Evolutionary conservation across 2,888 invertebrate genomes (phyloP).

Genomic region (Meandrusa payeni): DNA sequence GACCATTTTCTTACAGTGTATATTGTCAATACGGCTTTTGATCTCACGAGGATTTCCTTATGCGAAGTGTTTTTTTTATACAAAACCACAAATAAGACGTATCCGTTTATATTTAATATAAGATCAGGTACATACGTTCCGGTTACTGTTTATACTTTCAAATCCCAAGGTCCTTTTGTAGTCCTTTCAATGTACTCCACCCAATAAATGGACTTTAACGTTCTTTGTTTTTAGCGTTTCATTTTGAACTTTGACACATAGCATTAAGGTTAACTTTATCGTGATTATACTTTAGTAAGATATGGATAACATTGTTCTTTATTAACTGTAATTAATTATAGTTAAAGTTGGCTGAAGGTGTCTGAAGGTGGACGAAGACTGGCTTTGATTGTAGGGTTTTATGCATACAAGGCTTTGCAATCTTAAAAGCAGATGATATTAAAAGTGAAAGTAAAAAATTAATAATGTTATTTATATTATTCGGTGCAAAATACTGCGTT

Average conservation of each 20-base stretch:
- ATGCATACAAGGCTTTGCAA: background rate
- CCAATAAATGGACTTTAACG: conserved; percentile 36
- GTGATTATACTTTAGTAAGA: conserved; percentile 1
- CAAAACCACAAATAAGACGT: conserved; percentile 24
- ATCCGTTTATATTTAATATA: conserved; percentile 12
- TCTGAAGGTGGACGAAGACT: conserved; percentile 37
- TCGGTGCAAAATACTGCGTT: too few relatives aligned
- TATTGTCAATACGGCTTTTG: too few relatives aligned
- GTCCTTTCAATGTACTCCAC: conserved; percentile 46
- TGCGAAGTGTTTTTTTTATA: conserved; percentile 9
- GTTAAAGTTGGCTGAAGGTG: conserved; percentile 32
- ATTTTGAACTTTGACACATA: conserved; percentile 31
- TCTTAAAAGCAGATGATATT: background rate
- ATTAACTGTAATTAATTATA: conserved; percentile 50
- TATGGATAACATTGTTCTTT: conserved; percentile 31
- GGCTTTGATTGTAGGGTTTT: conserved; percentile 37
- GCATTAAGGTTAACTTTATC: conserved; percentile 20
- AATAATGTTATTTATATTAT: too few relatives aligned
- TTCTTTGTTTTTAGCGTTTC: conserved; percentile 22
- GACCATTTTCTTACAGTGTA: too few relatives aligned
- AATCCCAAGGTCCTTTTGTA: conserved; percentile 56
- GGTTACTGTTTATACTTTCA: conserved; percentile 62
- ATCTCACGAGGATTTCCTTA: conserved; percentile 2
- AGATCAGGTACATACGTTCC: conserved; percentile 42
- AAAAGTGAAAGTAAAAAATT: conserved; percentile 4